Percentiles rank a stretch among this genome's conserved stretches.
These are phyloP conservation scores for Apodemus speciosus DNA, from an alignment of 2,113 vertebrate genomes.

Conservation along the genomic window DNA sequence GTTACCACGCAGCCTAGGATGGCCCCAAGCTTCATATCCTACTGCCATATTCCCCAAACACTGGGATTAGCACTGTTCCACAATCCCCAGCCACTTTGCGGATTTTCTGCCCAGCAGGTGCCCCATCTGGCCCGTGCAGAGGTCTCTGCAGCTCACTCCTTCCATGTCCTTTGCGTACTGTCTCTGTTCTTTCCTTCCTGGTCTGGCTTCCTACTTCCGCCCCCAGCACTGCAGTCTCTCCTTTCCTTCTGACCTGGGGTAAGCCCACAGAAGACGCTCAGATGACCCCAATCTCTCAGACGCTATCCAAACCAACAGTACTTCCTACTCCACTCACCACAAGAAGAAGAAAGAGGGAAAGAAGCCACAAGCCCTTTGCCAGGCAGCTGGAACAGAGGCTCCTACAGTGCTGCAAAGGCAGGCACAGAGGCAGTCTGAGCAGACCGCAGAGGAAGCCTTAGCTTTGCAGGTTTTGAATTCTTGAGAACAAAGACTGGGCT, in stretches of 20 bases:
- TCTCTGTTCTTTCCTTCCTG: background rate
- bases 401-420: background rate
- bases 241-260: background rate
- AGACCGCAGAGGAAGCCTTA: background rate
- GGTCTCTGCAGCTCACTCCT: background rate
- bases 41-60: too few species aligned
- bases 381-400: background rate
- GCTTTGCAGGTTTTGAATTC: background rate
- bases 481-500: background rate
- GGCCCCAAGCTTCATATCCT: background rate
- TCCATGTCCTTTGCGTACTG: background rate
- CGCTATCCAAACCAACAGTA: background rate
- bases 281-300: background rate
- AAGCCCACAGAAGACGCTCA: background rate
- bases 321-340: background rate
- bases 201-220: background rate
- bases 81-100: rapidly evolving
- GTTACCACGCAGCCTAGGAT: background rate
- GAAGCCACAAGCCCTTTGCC: background rate
- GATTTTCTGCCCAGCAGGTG: rapidly evolving
- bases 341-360: background rate
- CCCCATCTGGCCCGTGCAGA: background rate
- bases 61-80: background rate
- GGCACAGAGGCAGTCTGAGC: background rate
- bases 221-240: background rate